These are phyloP conservation scores for Pammene fasciana DNA, from an alignment of 2,888 invertebrate genomes.

Conservation along the genomic window DNA sequence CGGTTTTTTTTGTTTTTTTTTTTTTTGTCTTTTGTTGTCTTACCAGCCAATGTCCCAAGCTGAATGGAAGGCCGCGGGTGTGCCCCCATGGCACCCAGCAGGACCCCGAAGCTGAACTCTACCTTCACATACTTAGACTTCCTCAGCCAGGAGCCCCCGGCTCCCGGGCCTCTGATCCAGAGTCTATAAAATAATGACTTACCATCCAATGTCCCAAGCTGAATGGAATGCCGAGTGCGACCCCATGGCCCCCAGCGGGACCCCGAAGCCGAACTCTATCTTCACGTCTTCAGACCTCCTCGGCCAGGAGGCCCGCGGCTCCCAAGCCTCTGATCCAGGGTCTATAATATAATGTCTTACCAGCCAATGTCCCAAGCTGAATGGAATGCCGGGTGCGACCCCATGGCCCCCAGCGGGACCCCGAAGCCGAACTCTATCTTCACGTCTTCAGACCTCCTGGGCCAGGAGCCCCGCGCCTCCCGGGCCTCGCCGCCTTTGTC, in stretches of 20 bases:
- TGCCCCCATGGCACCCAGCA: slow-evolving; percentile 79
- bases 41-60: slow-evolving; percentile 82
- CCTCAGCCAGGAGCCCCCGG: slow-evolving; percentile 62
- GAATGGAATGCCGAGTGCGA: slow-evolving; percentile 81
- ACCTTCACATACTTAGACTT: slow-evolving; percentile 81
- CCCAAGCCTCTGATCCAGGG: slow-evolving; percentile 35
- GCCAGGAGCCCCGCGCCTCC: slow-evolving; percentile 59
- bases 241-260: slow-evolving; percentile 80
- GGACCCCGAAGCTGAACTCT: slow-evolving; percentile 79
- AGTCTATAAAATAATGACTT: slow-evolving; percentile 51
- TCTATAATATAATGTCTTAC: slow-evolving; percentile 55
- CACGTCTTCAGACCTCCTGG: slow-evolving; percentile 74
- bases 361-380: slow-evolving; percentile 82
- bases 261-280: slow-evolving; percentile 79
- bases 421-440: slow-evolving; percentile 82
- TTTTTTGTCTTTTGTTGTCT: no score
- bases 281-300: slow-evolving; percentile 79
- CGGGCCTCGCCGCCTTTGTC: slow-evolving; percentile 52
- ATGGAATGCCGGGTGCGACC: slow-evolving; percentile 80
- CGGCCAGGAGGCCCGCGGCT: slow-evolving; percentile 60
- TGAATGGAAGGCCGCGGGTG: slow-evolving; percentile 81
- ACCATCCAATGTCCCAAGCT: slow-evolving; percentile 82
- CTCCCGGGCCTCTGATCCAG: slow-evolving; percentile 50
- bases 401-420: slow-evolving; percentile 80
- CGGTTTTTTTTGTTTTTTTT: no score